Percentiles rank a stretch among this genome's conserved stretches.
phyloP scores from a whole-genome alignment of 35 echinoderm and acorn worm genomes.

The Anneissia japonica region DNA sequence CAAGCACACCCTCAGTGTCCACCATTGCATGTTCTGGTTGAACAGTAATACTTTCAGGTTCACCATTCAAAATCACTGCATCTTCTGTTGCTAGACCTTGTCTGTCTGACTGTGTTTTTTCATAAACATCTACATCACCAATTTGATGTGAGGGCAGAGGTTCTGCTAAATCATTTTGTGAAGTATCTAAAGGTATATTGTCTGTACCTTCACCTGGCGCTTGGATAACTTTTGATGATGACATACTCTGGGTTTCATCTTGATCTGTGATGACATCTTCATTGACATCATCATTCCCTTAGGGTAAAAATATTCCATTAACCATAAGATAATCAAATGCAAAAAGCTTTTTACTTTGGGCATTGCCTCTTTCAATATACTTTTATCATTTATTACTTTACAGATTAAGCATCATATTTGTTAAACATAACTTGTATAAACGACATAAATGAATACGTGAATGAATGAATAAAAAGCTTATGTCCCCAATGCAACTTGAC shows the following conservation, averaged over 20 bases:
- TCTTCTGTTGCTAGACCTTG: background rate
- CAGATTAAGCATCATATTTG: too few relatives aligned
- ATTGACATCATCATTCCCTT: background rate
- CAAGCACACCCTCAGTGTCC: background rate
- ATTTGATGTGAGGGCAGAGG: too few relatives aligned
- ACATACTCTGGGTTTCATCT: background rate
- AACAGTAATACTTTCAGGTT: too few relatives aligned
- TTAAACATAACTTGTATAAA: too few relatives aligned
- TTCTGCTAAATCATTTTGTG: background rate
- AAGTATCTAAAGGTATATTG: background rate
- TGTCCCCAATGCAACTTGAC: too few relatives aligned
- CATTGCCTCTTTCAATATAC: too few relatives aligned
- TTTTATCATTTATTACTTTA: too few relatives aligned
- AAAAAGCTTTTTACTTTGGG: too few relatives aligned
- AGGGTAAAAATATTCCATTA: too few relatives aligned
- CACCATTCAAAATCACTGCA: background rate
- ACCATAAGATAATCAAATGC: too few relatives aligned
- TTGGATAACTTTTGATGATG: background rate
- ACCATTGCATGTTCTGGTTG: background rate
- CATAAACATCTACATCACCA: background rate
- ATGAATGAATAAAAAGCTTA: too few relatives aligned
- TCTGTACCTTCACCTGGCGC: background rate
- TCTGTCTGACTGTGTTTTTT: background rate
- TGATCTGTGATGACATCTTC: background rate
- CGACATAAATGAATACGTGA: too few relatives aligned